These are phyloP conservation scores for Zygothrica quintamaculata DNA, from an alignment of 2,888 invertebrate genomes.

Conservation along the genomic window DNA sequence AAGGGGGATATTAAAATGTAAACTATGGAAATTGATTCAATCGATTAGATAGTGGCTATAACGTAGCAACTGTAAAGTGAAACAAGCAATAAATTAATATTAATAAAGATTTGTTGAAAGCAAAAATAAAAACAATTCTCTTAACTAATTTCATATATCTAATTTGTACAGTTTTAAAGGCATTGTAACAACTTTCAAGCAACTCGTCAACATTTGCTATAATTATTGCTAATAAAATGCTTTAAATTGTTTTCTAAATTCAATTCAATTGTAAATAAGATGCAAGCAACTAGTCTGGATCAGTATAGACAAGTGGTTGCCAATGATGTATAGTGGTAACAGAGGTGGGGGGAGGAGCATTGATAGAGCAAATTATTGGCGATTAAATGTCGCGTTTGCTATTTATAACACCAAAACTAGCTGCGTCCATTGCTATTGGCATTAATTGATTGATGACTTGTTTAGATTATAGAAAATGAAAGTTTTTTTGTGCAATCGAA, in stretches of 20 bases:
- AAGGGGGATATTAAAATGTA: too few relatives aligned
- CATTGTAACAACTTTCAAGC: constrained; percentile 46
- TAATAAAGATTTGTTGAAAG: too few relatives aligned
- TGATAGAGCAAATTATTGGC: constrained; percentile 71
- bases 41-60: too few relatives aligned
- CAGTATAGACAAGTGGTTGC: constrained; percentile 43
- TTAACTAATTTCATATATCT: too few relatives aligned
- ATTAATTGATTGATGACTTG: constrained; percentile 78
- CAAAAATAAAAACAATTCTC: too few relatives aligned
- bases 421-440: constrained; percentile 53
- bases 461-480: constrained; percentile 74
- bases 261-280: constrained; percentile 61
- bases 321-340: too few relatives aligned
- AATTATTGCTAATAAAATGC: constrained; percentile 70
- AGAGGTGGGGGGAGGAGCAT: constrained; percentile 62
- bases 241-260: constrained; percentile 52
- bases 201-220: constrained; percentile 31
- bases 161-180: too few relatives aligned
- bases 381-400: constrained; percentile 57
- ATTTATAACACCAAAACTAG: constrained; percentile 40
- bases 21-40: too few relatives aligned
- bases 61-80: too few relatives aligned
- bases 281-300: constrained; percentile 33
- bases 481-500: constrained; percentile 56
- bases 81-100: too few relatives aligned